Base-by-base conservation (phyloP, 2,888 invertebrate genomes). In the Liposcelis brunnea region DNA sequence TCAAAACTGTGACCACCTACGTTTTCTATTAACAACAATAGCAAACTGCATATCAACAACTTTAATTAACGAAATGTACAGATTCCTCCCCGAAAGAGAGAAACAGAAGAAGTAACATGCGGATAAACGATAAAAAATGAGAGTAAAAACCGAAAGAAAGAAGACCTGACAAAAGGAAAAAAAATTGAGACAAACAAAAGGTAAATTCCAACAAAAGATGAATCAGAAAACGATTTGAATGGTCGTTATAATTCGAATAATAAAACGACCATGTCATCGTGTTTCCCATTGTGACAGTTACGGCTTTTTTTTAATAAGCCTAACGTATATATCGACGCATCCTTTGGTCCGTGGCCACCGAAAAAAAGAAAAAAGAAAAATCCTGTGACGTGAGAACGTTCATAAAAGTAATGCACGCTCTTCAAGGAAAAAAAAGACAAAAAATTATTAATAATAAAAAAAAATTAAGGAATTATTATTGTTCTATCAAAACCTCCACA, bases 381-480 rank as follows among this genome's bases (percentile, higher is more conserved):
- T n/a, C n/a, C 15, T 4, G 35, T 15, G 35, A 35, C 35, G 35
- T 40, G 40, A 40, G 40, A 40, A 40, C 16, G 16, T 40, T 8
- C 6, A 40, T 15, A 19, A 40, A 40, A 21, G 40, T 40, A 40
- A 40, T 40, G 40, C 40, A 40, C 40, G 40, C 40, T 21, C n/a
- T n/a, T n/a, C 40, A 21, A 18, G 15, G 16, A 40, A 40, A 40
- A 40, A 40, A 18, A 26, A 26, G 8, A 26, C 4, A 26, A 26
- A 26, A 26, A 26, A 26, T 26, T 26, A 26, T 26, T 26, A 26
- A 6, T 26, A 40, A 19, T 40, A 40, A 40, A 19, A 40, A 36
- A 40, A 40, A 40, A 40, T 40, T 40, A 40, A 40, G 21, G 40
- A 7, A 40, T 40, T 16, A 40, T 40, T 40, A 40, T 40, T 40